Conservation (phyloP, 1,140 invertebrate species). For the Drosophila aff. region DNA sequence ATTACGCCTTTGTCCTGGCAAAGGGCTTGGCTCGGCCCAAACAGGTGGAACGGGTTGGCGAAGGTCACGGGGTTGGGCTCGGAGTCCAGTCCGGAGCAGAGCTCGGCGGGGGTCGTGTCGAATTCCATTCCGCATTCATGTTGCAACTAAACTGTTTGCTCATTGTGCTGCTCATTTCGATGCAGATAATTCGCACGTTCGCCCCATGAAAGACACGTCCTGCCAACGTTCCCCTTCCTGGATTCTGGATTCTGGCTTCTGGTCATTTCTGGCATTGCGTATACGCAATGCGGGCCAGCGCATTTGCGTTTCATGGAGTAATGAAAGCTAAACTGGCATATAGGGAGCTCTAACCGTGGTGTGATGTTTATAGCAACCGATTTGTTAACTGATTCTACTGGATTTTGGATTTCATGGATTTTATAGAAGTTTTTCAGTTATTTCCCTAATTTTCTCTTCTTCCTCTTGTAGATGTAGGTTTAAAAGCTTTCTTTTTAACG, state of each 20-base stretch:
- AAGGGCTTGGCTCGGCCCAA: not conserved
- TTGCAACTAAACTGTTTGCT: constrained; percentile 48
- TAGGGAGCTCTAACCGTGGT: too few species aligned
- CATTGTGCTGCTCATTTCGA: constrained; percentile 43
- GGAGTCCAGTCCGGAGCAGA: not conserved
- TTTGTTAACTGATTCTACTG: not conserved
- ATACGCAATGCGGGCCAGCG: constrained; percentile 24
- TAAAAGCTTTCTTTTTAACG: not conserved
- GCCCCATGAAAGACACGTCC: constrained; percentile 25
- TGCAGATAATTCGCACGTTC: constrained; percentile 56
- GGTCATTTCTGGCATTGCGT: constrained; percentile 22
- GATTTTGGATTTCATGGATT: not conserved
- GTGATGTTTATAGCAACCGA: not conserved
- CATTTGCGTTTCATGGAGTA: constrained; percentile 6
- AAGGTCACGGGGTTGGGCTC: constrained; percentile 5
- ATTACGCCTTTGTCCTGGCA: constrained; percentile 14
- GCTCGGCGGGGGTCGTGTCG: constrained; percentile 15
- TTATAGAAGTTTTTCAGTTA: too few species aligned
- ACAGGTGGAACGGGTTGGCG: constrained; percentile 10
- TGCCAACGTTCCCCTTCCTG: constrained; percentile 1
- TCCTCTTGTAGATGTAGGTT: not conserved
- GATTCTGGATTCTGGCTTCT: not conserved
- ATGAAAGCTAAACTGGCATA: not conserved
- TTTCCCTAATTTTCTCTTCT: not conserved
- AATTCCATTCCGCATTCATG: constrained; percentile 40